Percentiles rank a stretch among this genome's conserved stretches.
Conservation (phyloP, 1,140 invertebrate species). For the Drosophila oshimai region DNA sequence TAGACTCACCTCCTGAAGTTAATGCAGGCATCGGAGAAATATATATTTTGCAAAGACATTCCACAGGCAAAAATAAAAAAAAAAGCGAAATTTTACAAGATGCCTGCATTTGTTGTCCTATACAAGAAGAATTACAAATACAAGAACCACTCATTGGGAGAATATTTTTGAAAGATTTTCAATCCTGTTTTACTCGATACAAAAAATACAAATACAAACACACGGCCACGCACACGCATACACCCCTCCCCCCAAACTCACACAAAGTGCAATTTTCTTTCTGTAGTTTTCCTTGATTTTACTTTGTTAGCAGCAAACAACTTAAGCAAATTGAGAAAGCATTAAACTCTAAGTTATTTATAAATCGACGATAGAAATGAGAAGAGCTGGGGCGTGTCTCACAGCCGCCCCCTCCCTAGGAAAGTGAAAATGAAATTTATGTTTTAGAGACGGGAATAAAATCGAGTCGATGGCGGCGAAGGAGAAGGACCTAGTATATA, state of each 20-base stretch:
- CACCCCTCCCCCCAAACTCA: slow-evolving; percentile 21
- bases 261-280: slow-evolving; percentile 68
- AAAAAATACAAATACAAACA: not conserved
- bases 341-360: slow-evolving; percentile 58
- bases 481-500: slow-evolving; percentile 56
- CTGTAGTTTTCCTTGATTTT: slow-evolving; percentile 43
- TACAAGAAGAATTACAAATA: slow-evolving; percentile 54
- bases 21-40: slow-evolving; percentile 16
- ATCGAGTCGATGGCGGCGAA: slow-evolving; percentile 16
- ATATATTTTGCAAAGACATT: slow-evolving; percentile 57
- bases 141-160: slow-evolving; percentile 30
- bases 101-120: slow-evolving; percentile 42
- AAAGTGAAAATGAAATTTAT: slow-evolving; percentile 45
- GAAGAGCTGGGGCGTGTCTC: not conserved
- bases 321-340: slow-evolving; percentile 56
- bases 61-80: slow-evolving; percentile 35
- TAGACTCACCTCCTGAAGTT: slow-evolving; percentile 15
- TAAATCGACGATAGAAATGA: slow-evolving; percentile 19
- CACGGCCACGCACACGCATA: not conserved
- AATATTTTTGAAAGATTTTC: slow-evolving; percentile 19
- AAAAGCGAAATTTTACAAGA: slow-evolving; percentile 16
- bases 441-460: slow-evolving; percentile 29
- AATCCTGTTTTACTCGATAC: slow-evolving; percentile 11
- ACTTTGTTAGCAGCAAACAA: slow-evolving; percentile 35
- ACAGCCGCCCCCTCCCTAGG: slow-evolving; percentile 9